Evolutionary conservation across 2,888 invertebrate genomes (phyloP), one percentile per base, ranked within the genome.

Genomic region (Seira musarum): DNA sequence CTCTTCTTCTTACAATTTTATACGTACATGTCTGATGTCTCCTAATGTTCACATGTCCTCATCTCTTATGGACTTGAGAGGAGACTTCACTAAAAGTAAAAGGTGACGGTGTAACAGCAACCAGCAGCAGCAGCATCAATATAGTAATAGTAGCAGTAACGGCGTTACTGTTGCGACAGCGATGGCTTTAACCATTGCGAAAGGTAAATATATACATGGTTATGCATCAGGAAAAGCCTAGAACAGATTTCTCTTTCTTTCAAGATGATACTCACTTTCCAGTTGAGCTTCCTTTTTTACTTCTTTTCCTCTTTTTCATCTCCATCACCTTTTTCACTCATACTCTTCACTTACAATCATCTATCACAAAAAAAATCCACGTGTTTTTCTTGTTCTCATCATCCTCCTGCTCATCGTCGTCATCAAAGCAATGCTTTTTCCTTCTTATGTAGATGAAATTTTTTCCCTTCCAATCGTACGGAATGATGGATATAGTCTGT

Each of bases 341-440:
- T 53, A 49, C 63, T 78, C 70, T 66, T 49, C 64, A 57, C 66
- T n/a, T 24, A 57, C n/a, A 72, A 72, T 63, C 78, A 72, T 78
- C 78, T 79, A 79, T 79, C 77, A 79, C 78, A 57, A 6, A 57
- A 57, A 71, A 72, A 72, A 79, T 79, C 78, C 72, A 79, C 78
- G 78, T 79, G 78, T 79, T 25, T 61, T 57, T 46, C 24, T 57
- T 49, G 13, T 22, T 61, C 53, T 53, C 53, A 40, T 40, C 57
- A n/a, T 57, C 17, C 8, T n/a, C n/a, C n/a, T n/a, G n/a, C n/a
- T 57, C 57, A n/a, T n/a, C 57, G 17, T 57, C 10, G 57, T 57
- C 57, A 57, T 57, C 57, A 57, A 57, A 17, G 57, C 17, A 57
- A 57, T 10, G 57, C 10, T 57, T n/a, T 57, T 5, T 40, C 40